phyloP scores from a whole-genome alignment of 2,888 invertebrate species.

The Drosophila kambysellisi region DNA sequence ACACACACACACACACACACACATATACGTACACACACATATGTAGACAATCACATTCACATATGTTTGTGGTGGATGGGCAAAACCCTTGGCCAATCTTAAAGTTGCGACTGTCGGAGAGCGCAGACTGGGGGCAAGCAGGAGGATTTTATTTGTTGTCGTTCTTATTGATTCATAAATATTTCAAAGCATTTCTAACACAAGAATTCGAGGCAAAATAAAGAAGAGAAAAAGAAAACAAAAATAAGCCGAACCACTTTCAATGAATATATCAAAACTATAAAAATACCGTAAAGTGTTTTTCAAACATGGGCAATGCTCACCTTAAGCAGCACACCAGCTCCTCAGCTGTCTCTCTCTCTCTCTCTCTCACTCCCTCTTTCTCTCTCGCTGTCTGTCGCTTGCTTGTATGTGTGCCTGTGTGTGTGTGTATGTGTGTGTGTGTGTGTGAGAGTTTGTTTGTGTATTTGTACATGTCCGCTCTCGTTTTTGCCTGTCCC shows the following conservation, averaged over 20 bases:
- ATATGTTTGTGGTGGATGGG: conserved; percentile 16
- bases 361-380: neutral
- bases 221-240: conserved; percentile 1
- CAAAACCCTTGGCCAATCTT: conserved; percentile 49
- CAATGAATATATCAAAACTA: conserved; percentile 80
- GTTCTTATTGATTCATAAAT: conserved; percentile 76
- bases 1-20: conserved; percentile 5
- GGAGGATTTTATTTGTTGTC: conserved; percentile 58
- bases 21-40: neutral
- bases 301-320: conserved; percentile 61
- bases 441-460: conserved; percentile 12
- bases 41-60: neutral
- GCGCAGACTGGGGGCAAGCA: neutral
- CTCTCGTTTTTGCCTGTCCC: conserved; percentile 1
- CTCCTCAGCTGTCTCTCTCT: neutral
- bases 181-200: conserved; percentile 75
- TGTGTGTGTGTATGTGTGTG: neutral
- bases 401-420: neutral
- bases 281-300: conserved; percentile 79
- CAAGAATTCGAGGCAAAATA: conserved; percentile 3
- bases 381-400: neutral
- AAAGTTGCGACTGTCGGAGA: conserved; percentile 22
- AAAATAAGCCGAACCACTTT: conserved; percentile 66
- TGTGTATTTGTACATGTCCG: conserved; percentile 22
- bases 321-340: conserved; percentile 60